These are phyloP conservation scores for Cyphomyrmex costatus DNA, from an alignment of 1,140 invertebrate genomes.

Conservation along the genomic window DNA sequence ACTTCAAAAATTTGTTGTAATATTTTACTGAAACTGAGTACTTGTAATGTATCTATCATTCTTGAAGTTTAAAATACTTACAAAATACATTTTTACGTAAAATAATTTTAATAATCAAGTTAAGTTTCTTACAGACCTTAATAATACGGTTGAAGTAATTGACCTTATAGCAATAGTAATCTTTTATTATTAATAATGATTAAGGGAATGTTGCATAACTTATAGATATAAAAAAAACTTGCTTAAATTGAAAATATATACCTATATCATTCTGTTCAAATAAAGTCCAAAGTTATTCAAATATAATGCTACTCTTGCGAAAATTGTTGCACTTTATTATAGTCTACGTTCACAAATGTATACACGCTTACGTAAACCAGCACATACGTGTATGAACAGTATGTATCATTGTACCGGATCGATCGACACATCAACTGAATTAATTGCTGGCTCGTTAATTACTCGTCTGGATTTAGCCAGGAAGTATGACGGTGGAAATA, in stretches of 20 bases:
- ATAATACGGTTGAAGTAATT: neutral
- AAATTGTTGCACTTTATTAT: slow-evolving; percentile 43
- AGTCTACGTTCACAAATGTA: neutral
- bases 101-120: slow-evolving; percentile 9
- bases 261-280: neutral
- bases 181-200: neutral
- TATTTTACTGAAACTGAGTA: neutral
- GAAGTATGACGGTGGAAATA: slow-evolving; percentile 46
- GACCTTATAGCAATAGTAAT: too few species aligned
- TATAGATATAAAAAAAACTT: slow-evolving; percentile 33
- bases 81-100: neutral
- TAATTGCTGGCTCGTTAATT: slow-evolving; percentile 72
- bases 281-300: slow-evolving; percentile 16
- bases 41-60: neutral
- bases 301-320: neutral
- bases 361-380: neutral
- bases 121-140: slow-evolving; percentile 7
- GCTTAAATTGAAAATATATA: slow-evolving; percentile 55
- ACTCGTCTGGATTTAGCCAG: slow-evolving; percentile 58
- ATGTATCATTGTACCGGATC: slow-evolving; percentile 27
- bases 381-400: slow-evolving; percentile 1
- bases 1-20: neutral
- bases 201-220: slow-evolving; percentile 1
- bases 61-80: neutral
- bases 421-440: slow-evolving; percentile 64